phyloP scores from a whole-genome alignment of 2,888 invertebrate genomes.

The Epicampocera succincta region DNA sequence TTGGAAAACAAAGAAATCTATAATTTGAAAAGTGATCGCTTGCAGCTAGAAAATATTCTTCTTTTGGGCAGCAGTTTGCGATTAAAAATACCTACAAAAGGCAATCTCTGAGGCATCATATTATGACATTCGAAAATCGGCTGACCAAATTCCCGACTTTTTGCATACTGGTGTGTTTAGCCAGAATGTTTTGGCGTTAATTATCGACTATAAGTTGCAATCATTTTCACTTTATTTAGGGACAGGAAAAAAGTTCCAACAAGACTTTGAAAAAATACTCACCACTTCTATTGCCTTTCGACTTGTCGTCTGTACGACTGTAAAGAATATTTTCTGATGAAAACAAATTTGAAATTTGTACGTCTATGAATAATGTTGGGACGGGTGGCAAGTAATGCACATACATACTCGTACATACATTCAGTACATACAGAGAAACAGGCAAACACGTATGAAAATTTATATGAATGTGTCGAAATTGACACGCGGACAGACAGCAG shows the following conservation, averaged over 20 bases:
- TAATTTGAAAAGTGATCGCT: too few relatives aligned
- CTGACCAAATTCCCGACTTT: too few relatives aligned
- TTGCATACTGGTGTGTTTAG: too few relatives aligned
- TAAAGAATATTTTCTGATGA: slow-evolving; percentile 21
- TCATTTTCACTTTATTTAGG: too few relatives aligned
- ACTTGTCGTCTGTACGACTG: not conserved
- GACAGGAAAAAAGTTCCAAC: slow-evolving; percentile 16
- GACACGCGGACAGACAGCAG: not conserved
- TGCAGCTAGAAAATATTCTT: too few relatives aligned
- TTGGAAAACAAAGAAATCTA: not conserved
- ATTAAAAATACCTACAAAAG: too few relatives aligned
- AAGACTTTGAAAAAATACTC: not conserved
- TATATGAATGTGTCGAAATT: slow-evolving; percentile 20
- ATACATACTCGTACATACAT: not conserved
- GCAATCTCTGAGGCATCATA: too few relatives aligned
- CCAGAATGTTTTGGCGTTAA: too few relatives aligned
- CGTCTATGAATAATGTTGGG: slow-evolving; percentile 40
- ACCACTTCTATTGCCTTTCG: not conserved
- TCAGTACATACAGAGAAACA: not conserved
- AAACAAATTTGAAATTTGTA: slow-evolving; percentile 22
- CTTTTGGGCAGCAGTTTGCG: too few relatives aligned
- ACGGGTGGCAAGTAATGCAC: not conserved
- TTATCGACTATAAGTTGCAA: too few relatives aligned
- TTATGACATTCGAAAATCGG: too few relatives aligned
- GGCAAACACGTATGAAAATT: too few relatives aligned